These are phyloP conservation scores for Lasiurus borealis DNA, from an alignment of 2,113 vertebrate genomes.

Conservation along the genomic window DNA sequence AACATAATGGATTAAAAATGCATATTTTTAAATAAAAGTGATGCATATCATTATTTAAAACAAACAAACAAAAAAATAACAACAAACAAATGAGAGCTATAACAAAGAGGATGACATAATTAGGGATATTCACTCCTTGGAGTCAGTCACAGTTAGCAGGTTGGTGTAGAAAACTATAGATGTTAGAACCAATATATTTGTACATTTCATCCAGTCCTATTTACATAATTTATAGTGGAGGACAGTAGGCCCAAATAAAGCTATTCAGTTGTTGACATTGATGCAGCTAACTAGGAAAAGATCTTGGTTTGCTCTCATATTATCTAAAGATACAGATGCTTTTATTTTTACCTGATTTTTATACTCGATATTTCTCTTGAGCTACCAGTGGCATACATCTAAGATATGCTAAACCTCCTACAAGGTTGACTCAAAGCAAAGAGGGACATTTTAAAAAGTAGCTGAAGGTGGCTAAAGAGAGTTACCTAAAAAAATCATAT, in stretches of 20 bases:
- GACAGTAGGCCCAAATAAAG: neutral
- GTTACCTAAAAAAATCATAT: neutral
- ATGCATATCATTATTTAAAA: neutral
- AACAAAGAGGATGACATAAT: neutral
- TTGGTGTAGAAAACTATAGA: neutral
- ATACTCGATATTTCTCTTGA: neutral
- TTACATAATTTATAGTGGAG: neutral
- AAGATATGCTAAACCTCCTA: neutral
- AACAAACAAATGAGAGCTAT: neutral
- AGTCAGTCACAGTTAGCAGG: neutral
- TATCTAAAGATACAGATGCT: neutral
- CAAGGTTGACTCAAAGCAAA: constrained; percentile 11
- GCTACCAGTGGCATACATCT: neutral
- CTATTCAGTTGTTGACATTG: neutral
- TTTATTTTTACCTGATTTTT: neutral
- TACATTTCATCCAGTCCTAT: neutral
- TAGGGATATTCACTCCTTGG: neutral
- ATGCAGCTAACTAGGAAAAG: neutral
- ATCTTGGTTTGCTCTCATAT: neutral
- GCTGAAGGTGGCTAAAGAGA: neutral
- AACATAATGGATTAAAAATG: neutral
- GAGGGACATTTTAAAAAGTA: neutral
- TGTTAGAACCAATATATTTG: neutral
- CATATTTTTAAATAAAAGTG: neutral
- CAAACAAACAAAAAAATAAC: neutral